Evolutionary conservation across 2,113 vertebrate genomes (phyloP).

Genomic region (Myotis lucifugus): DNA sequence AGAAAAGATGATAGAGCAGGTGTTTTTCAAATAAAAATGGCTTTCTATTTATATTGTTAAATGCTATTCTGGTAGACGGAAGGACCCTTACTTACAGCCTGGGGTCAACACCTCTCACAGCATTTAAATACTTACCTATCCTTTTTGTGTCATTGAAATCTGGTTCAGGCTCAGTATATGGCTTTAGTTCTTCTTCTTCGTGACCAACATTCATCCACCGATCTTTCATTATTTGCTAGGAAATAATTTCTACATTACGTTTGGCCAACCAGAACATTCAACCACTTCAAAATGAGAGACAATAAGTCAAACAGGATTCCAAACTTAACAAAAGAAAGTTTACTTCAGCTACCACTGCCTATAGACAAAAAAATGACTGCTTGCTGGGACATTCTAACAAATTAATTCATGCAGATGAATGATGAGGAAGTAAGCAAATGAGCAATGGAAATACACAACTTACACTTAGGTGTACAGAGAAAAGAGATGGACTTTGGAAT

Average conservation of each 20-base stretch:
- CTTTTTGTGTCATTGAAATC: conserved; percentile 94
- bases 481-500: no score
- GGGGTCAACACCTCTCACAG: background rate
- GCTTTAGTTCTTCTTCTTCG: conserved; percentile 96
- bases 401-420: no score
- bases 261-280: conserved; percentile 33
- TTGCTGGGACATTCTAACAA: no score
- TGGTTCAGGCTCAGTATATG: conserved; percentile 93
- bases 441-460: background rate
- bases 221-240: conserved; percentile 99
- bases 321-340: no score
- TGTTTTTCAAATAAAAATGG: background rate
- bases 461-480: background rate
- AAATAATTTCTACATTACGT: conserved; percentile 64
- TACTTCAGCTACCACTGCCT: no score
- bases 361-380: no score
- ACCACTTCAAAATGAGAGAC: background rate
- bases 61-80: background rate
- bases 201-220: conserved; percentile 99
- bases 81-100: background rate
- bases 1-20: background rate
- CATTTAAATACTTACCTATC: conserved; percentile 89
- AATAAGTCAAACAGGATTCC: no score
- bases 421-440: background rate
- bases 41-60: background rate